Evolutionary conservation across 92 coral and sea anemone species (phyloP), one percentile per base, ranked within the genome.

Genomic region (Porites evermanni): DNA sequence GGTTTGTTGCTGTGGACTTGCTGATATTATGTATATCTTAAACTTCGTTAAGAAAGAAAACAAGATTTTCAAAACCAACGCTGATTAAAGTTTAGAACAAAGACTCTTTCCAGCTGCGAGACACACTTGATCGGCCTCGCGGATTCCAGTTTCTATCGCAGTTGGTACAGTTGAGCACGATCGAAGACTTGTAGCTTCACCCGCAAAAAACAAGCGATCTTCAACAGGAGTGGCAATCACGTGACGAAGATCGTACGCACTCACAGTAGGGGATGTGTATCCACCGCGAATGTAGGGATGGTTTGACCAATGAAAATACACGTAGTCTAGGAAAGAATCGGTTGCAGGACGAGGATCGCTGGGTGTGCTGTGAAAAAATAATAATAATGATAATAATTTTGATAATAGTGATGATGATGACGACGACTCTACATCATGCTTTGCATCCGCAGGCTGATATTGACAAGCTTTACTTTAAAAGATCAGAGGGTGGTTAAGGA

Each of bases 241-340:
- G 79, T 94, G 87, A 11, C 94, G 98, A 51, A 89, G 77, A 17
- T 91, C 94, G 86, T 92, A 86, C 79, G 98, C 93, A 87, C 88
- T 79, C 7, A 70, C 95, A 76, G 98, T 94, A 3, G 96, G 98
- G 12, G 96, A 91, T 67, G 94, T 92, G 67, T 96, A 96, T 10
- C 96, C 98, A 4, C 97, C 95, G 60, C 98, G 96, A 67, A 95
- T 84, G 59, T 58, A 95, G 70, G 95, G 97, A 81, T 95, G 91
- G 32, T 88, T 91, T 16, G 93, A 94, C 98, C 98, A 95, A 84
- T 95, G 95, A 60, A 86, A 90, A 84, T 91, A 93, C 20, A 92
- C 97, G 58, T 76, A 91, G 74, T 86, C 88, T 10, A 95, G 79
- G 29, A 91, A 79, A 64, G 77, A 75, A 56, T 67, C 12, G 24